Evolutionary conservation across 2,113 vertebrate species (phyloP).

Genomic region (Cyanocitta stelleri): DNA sequence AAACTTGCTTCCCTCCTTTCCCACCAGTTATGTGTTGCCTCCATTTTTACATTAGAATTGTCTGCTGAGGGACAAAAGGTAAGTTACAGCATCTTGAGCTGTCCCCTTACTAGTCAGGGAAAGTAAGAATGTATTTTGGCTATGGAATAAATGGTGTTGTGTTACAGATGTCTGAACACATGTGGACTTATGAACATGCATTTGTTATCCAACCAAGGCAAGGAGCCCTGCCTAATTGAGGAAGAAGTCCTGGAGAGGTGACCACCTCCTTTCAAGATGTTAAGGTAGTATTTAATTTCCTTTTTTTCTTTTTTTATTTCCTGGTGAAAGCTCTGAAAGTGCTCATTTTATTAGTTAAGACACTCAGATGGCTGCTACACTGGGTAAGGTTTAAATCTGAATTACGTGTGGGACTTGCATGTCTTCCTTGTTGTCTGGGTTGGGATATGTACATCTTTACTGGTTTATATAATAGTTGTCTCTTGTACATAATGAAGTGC

Average conservation of each 20-base stretch:
- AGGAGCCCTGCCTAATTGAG: background rate
- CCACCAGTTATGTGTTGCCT: background rate
- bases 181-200: background rate
- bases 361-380: background rate
- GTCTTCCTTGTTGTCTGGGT: background rate
- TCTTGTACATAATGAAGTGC: background rate
- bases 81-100: background rate
- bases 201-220: background rate
- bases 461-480: background rate
- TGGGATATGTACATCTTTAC: background rate
- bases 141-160: background rate
- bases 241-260: background rate
- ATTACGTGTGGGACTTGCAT: background rate
- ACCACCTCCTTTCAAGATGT: background rate
- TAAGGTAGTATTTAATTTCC: background rate
- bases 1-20: background rate
- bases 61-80: background rate
- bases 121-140: background rate
- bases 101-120: background rate
- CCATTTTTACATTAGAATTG: background rate
- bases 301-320: background rate
- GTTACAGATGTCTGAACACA: background rate
- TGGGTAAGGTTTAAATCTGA: background rate
- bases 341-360: background rate
- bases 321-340: background rate